Evolutionary conservation across 2,113 vertebrate species (phyloP), one percentile per base, ranked within the genome.

Genomic region (Rhombomys opimus): DNA sequence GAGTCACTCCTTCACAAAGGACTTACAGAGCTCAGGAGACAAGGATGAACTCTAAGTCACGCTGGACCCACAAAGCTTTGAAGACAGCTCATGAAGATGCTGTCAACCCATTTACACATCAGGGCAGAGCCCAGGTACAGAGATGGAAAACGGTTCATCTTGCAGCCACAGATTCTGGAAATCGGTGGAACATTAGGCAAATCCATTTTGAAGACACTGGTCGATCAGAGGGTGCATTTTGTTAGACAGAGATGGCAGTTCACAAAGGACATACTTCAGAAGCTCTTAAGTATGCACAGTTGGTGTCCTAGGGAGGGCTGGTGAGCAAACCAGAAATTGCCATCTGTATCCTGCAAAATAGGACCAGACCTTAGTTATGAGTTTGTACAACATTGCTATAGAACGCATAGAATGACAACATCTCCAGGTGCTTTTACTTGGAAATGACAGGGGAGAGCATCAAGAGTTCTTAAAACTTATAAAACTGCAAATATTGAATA

Each of bases 191-290:
- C 54, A 4, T 23, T 86, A 65, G 93, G 50, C 38, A 82, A 91
- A 86, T 78, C 38, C 22, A 70, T 81, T 91, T 80, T 76, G 73
- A 91, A 57, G 65, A 22, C 65, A 41, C 11, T 38, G 11, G 52
- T 78, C 78, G 32, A 91, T 89, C 57, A 23, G 10, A 80, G 65
- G 32, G 52, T 89, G 59, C n/a, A 13, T 46, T 95, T 85, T 93
- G 27, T 75, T 50, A 77, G 73, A 89, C 50, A 63, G 50, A 75
- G 68, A 68, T 17, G 77, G 57, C 82, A 78, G n/a, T 61, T 75
- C 54, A 80, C 50, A 18, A 91, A 88, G 91, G 89, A 75, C 18
- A 57, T 57, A 80, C 27, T 95, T 30, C 67, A 70, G 78, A 78
- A 67, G n/a, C 50, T 65, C 67, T n/a, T 23, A 18, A 22, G 46